Percentiles rank a stretch among this genome's conserved stretches.
phyloP scores from a whole-genome alignment of 2,888 invertebrate species.

The Axea sp. region DNA sequence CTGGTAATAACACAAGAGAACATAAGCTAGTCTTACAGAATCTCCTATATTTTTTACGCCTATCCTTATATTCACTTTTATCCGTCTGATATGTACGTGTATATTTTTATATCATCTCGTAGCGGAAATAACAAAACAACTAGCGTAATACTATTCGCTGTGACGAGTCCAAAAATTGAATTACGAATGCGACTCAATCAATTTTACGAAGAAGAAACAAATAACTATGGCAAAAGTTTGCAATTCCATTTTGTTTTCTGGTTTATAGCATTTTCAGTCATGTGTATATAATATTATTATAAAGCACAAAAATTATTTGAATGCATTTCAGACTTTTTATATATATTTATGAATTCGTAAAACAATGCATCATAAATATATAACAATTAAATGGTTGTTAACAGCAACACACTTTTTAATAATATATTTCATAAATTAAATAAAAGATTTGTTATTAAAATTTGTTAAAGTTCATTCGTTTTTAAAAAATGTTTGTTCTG shows the following conservation, averaged over 20 bases:
- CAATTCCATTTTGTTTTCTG: conserved; percentile 14
- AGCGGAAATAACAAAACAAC: conserved; percentile 38
- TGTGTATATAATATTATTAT: conserved; percentile 4
- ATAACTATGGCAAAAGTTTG: conserved; percentile 9
- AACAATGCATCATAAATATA: too few species aligned
- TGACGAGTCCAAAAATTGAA: conserved; percentile 48
- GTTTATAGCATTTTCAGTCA: conserved; percentile 8
- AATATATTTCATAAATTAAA: too few species aligned
- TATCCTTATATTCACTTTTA: conserved; percentile 67
- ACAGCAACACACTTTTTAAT: too few species aligned
- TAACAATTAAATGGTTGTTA: too few species aligned
- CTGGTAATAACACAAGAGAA: conserved; percentile 69
- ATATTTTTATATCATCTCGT: conserved; percentile 64
- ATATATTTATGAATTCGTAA: too few species aligned
- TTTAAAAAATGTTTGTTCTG: too few species aligned
- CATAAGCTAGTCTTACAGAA: conserved; percentile 69
- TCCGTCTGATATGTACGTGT: conserved; percentile 45
- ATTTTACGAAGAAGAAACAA: conserved; percentile 21
- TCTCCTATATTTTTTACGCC: conserved; percentile 61
- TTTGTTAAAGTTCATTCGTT: too few species aligned
- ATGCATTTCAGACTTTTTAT: too few species aligned
- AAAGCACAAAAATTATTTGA: not conserved
- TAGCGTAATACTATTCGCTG: conserved; percentile 21
- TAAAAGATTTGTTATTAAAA: too few species aligned
- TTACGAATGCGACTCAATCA: conserved; percentile 51